These are phyloP conservation scores for Gallinago media DNA, from an alignment of 2,113 vertebrate genomes.

Conservation along the genomic window DNA sequence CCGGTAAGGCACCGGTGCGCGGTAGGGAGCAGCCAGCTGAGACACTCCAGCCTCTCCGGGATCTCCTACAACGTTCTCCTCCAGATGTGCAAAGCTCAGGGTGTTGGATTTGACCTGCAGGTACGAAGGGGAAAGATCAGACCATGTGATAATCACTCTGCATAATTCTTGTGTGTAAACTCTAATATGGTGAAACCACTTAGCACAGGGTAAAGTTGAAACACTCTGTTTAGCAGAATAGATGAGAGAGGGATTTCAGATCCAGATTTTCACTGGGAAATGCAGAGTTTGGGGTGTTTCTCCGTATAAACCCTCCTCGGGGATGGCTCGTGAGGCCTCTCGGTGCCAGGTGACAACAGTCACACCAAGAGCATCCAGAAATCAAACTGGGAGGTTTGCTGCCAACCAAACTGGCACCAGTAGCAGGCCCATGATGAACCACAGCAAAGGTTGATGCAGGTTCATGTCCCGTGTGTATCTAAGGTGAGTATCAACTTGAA, in stretches of 20 bases:
- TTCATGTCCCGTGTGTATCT: background rate
- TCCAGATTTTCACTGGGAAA: background rate
- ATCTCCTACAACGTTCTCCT: conserved; percentile 83
- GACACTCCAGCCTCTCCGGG: conserved; percentile 82
- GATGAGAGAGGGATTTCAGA: background rate
- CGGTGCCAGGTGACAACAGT: accelerated
- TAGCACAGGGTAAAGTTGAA: background rate
- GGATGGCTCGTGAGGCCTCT: background rate
- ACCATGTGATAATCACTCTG: accelerated
- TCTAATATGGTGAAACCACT: background rate
- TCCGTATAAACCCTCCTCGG: background rate
- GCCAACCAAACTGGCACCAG: background rate
- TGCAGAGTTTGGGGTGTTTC: background rate
- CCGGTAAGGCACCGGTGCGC: conserved; percentile 62
- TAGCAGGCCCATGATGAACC: background rate
- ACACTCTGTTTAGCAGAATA: background rate
- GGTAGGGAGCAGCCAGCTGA: conserved; percentile 80
- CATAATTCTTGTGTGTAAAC: background rate
- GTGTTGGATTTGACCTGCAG: conserved; percentile 87
- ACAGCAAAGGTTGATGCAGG: background rate
- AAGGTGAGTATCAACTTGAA: background rate
- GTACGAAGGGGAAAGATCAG: conserved; percentile 58
- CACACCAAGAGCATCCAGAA: background rate
- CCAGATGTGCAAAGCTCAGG: conserved; percentile 81
- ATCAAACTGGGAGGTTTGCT: background rate